Conservation (phyloP, 35 echinoderm and acorn worm genomes). For the Patiria miniata region DNA sequence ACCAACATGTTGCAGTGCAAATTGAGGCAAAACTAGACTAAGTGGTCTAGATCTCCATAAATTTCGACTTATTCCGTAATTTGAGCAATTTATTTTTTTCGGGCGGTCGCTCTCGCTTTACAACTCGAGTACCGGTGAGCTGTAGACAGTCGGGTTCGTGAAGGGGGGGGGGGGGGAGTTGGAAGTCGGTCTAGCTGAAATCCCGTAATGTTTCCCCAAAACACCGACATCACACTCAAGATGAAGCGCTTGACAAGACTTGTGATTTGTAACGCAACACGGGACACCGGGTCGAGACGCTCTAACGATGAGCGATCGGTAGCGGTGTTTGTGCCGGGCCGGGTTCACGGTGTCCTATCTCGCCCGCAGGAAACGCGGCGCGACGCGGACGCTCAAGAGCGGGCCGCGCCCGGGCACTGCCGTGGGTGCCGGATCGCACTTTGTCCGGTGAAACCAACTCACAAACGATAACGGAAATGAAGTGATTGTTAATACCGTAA, state of each 20-base stretch:
- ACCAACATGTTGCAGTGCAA: no score
- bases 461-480: conserved; percentile 26
- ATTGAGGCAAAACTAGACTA: no score
- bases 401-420: conserved; percentile 6
- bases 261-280: conserved; percentile 17
- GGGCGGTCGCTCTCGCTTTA: neutral
- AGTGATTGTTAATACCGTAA: conserved; percentile 28
- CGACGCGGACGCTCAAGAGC: conserved; percentile 2
- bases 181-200: no score
- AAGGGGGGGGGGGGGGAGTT: no score
- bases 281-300: neutral
- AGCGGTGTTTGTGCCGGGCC: neutral
- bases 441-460: conserved; percentile 11
- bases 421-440: conserved; percentile 28
- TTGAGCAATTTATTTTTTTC: conserved; percentile 21
- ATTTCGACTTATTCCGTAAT: neutral
- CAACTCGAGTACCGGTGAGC: neutral
- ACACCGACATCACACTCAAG: no score
- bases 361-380: conserved; percentile 21
- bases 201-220: no score
- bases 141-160: neutral
- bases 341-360: neutral
- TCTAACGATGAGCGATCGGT: conserved; percentile 15
- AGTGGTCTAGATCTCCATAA: no score
- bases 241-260: neutral